These are phyloP conservation scores for Parapristionchus giblindavisi DNA, from an alignment of 2,888 invertebrate species.

Conservation along the genomic window DNA sequence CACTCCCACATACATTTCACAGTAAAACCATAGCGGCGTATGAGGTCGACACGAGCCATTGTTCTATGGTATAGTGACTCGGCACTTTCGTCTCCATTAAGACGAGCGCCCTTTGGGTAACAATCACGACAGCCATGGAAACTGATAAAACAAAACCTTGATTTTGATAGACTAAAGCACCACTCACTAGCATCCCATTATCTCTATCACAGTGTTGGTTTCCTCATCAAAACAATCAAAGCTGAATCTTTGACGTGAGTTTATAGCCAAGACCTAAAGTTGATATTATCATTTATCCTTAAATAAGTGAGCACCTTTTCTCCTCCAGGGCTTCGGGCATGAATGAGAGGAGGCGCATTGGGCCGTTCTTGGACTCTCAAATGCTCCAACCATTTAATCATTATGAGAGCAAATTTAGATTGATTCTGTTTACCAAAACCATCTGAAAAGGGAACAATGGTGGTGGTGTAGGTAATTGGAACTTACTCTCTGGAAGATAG, in stretches of 20 bases:
- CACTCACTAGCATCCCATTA: background rate
- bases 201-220: background rate
- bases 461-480: too few relatives aligned
- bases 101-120: background rate
- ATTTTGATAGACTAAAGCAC: too few relatives aligned
- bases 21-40: background rate
- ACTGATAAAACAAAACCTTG: background rate
- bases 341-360: too few relatives aligned
- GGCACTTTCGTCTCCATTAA: background rate
- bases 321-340: background rate
- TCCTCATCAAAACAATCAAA: background rate
- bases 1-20: background rate
- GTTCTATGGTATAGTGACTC: background rate
- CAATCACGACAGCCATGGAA: too few relatives aligned
- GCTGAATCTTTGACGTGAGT: background rate
- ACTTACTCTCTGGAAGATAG: background rate
- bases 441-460: too few relatives aligned
- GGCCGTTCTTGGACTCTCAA: background rate
- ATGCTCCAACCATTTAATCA: background rate
- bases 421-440: background rate
- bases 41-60: background rate
- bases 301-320: slow-evolving; percentile 1
- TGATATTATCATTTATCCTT: too few relatives aligned
- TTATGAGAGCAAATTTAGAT: background rate
- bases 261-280: background rate